These are phyloP conservation scores for Xiphophorus hellerii DNA, from an alignment of 2,113 vertebrate genomes.

Conservation along the genomic window DNA sequence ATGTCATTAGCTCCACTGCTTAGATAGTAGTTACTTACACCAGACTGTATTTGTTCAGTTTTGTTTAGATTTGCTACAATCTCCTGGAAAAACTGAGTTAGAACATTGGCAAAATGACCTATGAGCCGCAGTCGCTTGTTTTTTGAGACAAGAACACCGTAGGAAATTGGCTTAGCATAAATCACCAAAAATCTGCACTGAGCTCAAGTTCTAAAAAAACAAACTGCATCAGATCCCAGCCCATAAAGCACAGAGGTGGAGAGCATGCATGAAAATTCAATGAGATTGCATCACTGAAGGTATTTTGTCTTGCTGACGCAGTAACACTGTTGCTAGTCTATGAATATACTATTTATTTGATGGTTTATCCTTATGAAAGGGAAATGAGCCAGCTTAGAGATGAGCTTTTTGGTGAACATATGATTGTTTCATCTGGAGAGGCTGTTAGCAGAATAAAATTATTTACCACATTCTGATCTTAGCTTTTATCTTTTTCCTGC, in stretches of 20 bases:
- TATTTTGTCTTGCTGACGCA: slow-evolving; percentile 47
- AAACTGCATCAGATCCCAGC: slow-evolving; percentile 22
- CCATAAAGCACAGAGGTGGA: slow-evolving; percentile 13
- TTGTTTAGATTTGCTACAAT: not conserved
- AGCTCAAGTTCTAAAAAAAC: slow-evolving; percentile 4
- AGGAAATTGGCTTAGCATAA: not conserved
- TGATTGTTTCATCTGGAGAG: not conserved
- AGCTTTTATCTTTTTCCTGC: not conserved
- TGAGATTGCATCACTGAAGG: slow-evolving; percentile 32
- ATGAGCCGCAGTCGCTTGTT: not conserved
- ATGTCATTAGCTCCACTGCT: too few relatives aligned
- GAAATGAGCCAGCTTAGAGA: slow-evolving; percentile 5
- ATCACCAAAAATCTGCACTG: slow-evolving; percentile 2
- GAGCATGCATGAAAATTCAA: slow-evolving; percentile 45
- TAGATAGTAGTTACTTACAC: too few relatives aligned
- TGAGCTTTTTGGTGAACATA: not conserved
- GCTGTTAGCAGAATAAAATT: not conserved
- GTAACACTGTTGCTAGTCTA: not conserved
- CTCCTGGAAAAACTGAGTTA: not conserved
- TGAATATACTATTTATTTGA: slow-evolving; percentile 37
- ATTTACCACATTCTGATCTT: not conserved
- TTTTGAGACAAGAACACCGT: not conserved
- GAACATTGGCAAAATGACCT: not conserved
- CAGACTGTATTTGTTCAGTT: too few relatives aligned
- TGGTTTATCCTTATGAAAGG: slow-evolving; percentile 57